These are phyloP conservation scores for Adrianichthys oophorus DNA, from an alignment of 2,797 vertebrate species.

Conservation along the genomic window DNA sequence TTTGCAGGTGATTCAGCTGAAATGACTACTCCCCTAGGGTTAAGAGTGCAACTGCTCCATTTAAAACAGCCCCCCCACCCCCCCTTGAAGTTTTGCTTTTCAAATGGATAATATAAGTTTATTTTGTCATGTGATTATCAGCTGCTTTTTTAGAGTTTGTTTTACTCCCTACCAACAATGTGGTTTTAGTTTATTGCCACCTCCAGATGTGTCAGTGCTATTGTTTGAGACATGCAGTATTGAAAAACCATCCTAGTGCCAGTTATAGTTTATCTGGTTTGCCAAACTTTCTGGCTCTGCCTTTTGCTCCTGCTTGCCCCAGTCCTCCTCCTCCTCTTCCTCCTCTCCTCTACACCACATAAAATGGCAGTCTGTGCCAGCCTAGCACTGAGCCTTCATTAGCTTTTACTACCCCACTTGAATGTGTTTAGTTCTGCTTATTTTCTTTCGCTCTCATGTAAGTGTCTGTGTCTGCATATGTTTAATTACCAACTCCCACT, in stretches of 20 bases:
- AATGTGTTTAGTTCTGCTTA: constrained; percentile 77
- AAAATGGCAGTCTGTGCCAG: constrained; percentile 77
- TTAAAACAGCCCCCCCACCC: too few relatives aligned
- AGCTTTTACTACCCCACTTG: constrained; percentile 79
- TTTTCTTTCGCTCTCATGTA: constrained; percentile 59
- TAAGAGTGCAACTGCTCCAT: too few relatives aligned
- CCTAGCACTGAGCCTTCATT: constrained; percentile 78
- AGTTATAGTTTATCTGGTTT: constrained; percentile 65
- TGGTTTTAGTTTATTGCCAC: constrained; percentile 25
- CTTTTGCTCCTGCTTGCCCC: constrained; percentile 63
- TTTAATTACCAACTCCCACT: constrained; percentile 71
- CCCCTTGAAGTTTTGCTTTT: too few relatives aligned
- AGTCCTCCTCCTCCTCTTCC: constrained; percentile 51
- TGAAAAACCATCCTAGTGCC: constrained; percentile 55
- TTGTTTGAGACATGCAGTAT: constrained; percentile 51
- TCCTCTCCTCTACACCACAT: constrained; percentile 74
- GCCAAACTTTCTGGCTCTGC: constrained; percentile 52
- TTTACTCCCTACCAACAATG: constrained; percentile 10
- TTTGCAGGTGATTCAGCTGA: too few relatives aligned
- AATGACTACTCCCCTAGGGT: too few relatives aligned
- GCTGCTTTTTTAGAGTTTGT: neutral
- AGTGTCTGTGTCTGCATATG: constrained; percentile 69
- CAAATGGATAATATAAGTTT: too few relatives aligned
- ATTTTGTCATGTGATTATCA: too few relatives aligned
- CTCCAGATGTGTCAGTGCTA: constrained; percentile 50